phyloP scores from a whole-genome alignment of 2,797 vertebrate species.

The Amblyraja radiata region DNA sequence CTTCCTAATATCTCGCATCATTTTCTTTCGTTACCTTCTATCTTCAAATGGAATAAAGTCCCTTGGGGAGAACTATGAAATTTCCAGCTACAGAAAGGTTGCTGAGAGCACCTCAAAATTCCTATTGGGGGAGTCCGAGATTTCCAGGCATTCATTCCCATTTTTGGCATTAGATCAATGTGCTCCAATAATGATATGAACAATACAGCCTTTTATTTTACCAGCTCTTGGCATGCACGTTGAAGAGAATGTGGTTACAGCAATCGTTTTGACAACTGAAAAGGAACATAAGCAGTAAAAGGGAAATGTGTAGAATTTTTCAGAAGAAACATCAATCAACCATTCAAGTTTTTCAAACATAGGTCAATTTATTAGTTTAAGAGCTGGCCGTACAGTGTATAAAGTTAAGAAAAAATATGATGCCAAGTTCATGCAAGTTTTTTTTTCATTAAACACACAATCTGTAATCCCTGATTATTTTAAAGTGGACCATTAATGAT shows the following conservation, averaged over 20 bases:
- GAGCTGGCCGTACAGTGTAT: neutral
- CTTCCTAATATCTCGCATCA: neutral
- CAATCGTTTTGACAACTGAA: neutral
- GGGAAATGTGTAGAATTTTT: neutral
- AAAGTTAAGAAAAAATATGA: neutral
- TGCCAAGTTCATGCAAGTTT: neutral
- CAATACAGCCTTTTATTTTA: conserved; percentile 10
- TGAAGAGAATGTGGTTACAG: neutral
- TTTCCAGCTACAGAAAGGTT: neutral
- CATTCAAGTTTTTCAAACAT: neutral
- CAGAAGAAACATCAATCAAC: neutral
- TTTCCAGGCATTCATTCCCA: neutral
- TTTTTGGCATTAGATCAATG: neutral
- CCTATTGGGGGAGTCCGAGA: neutral
- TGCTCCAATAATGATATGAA: neutral
- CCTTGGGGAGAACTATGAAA: neutral
- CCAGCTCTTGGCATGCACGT: neutral
- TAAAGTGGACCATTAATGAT: neutral
- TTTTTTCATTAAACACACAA: neutral
- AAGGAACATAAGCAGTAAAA: neutral
- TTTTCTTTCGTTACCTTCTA: neutral
- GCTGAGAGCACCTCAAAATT: neutral
- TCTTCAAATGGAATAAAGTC: neutral
- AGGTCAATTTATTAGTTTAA: neutral
- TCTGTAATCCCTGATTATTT: neutral